Conservation (phyloP, 2,888 invertebrate genomes). For the Physocephala rufipes region DNA sequence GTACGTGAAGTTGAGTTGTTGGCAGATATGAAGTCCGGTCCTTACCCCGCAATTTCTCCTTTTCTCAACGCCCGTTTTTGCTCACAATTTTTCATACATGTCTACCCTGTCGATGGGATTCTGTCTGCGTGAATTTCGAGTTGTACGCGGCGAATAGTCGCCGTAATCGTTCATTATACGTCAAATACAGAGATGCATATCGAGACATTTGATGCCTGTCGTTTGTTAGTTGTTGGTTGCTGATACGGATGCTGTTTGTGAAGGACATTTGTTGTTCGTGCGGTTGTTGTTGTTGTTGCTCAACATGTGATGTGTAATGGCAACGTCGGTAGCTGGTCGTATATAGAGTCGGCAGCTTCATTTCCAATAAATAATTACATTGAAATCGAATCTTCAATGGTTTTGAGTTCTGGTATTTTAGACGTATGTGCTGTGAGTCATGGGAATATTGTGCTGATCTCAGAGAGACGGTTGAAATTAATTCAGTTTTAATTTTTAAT, state of each 20-base stretch:
- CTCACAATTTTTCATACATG: neutral
- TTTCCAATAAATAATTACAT: slow-evolving; percentile 26
- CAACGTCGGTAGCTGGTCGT: slow-evolving; percentile 1
- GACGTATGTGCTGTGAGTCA: neutral
- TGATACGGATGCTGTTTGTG: neutral
- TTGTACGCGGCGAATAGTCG: slow-evolving; percentile 12
- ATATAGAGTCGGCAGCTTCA: neutral
- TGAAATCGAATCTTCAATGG: slow-evolving; percentile 22
- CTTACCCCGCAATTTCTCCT: no score
- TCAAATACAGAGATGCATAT: slow-evolving; percentile 14
- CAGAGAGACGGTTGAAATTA: neutral
- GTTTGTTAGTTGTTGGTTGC: slow-evolving; percentile 6
- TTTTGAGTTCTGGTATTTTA: neutral
- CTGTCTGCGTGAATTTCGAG: slow-evolving; percentile 7
- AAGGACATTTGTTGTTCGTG: neutral
- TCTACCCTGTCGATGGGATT: neutral
- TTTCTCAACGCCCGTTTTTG: no score
- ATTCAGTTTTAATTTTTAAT: neutral
- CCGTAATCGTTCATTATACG: slow-evolving; percentile 22
- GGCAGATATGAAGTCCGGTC: neutral
- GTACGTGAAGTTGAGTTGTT: no score
- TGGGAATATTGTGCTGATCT: neutral
- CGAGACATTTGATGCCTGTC: slow-evolving; percentile 26
- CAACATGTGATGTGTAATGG: no score
- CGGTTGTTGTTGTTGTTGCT: neutral